Base-by-base conservation (phyloP, 2,113 vertebrate species). In the Labeo rohita region DNA sequence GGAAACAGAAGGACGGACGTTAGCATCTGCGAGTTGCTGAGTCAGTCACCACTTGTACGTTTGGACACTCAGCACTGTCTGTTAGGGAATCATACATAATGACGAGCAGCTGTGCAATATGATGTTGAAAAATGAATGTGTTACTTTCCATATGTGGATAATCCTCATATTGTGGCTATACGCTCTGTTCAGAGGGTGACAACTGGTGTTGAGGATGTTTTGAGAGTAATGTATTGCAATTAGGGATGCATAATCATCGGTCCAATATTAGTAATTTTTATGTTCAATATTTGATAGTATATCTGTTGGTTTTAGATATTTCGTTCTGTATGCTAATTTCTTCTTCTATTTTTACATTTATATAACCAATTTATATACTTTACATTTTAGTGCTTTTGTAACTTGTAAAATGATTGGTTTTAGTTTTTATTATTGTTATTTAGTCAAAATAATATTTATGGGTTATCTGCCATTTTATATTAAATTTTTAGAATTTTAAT, bases 51-150 rank as follows among this genome's bases (percentile, higher is more conserved):
- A 1, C 21, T 49, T 15, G 73, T 18, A 28, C 1, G 45, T 76
- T 76, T 34, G 73, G 10, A 76, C 47, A 52, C 43, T 28, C 43
- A 15, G 47, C 6, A n/a, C 47, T 74, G 72, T 23, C 43, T 74
- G 43, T 18, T 43, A 74, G 39, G 47, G 8, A 47, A 74, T 74
- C 72, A 74, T 74, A n/a, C 9, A 47, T 11, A 74, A 74, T 74
- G 43, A 74, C 21, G 21, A 74, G 18, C 72, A 74, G 72, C 72
- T 76, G 73, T 28, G 47, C 2, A 76, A 76, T 50, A 76, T 76
- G 73, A 76, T 76, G 45, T 76, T 47, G 73, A 76, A 76, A 75
- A 75, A 75, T 75, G 47, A 6, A 75, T 50, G 73, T 15, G 73
- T 47, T 47, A 11, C 70, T n/a, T 21, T 45, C 18, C 21, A n/a